Evolutionary conservation across 2,888 invertebrate species (phyloP).

Genomic region (Plebejus argus): DNA sequence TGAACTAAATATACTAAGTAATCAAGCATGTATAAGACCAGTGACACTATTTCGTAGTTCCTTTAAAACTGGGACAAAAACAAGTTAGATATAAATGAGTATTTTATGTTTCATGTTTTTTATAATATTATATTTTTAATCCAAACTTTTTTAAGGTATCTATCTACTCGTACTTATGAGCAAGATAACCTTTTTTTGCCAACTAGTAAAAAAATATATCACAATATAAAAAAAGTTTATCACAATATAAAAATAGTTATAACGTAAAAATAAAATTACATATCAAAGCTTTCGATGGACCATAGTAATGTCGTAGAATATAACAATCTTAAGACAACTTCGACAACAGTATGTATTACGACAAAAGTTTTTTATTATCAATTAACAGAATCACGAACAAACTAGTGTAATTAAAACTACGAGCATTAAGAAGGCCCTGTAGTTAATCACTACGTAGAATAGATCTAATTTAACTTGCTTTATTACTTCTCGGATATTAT

Average conservation of each 20-base stretch:
- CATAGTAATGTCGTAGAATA: background rate
- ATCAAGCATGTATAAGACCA: background rate
- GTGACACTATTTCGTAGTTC: background rate
- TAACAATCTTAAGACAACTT: constrained; percentile 10
- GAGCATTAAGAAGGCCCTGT: constrained; percentile 26
- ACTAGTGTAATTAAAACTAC: constrained; percentile 32
- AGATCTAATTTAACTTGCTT: constrained; percentile 29
- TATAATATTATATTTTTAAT: no score
- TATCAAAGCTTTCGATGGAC: background rate
- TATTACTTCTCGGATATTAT: constrained; percentile 26
- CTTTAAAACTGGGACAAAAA: background rate
- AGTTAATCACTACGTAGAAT: constrained; percentile 23
- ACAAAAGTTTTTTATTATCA: constrained; percentile 21
- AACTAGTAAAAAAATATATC: no score
- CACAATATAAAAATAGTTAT: no score
- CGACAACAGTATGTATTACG: constrained; percentile 5
- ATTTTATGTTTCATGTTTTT: background rate
- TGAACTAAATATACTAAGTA: background rate
- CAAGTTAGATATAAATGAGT: background rate
- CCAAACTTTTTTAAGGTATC: no score
- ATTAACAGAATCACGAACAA: constrained; percentile 30
- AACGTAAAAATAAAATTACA: background rate
- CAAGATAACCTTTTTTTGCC: no score
- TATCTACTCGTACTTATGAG: no score
- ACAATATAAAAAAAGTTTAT: background rate